Conservation (phyloP, 2,113 vertebrate species). For the Rhinoptilus africanus region DNA sequence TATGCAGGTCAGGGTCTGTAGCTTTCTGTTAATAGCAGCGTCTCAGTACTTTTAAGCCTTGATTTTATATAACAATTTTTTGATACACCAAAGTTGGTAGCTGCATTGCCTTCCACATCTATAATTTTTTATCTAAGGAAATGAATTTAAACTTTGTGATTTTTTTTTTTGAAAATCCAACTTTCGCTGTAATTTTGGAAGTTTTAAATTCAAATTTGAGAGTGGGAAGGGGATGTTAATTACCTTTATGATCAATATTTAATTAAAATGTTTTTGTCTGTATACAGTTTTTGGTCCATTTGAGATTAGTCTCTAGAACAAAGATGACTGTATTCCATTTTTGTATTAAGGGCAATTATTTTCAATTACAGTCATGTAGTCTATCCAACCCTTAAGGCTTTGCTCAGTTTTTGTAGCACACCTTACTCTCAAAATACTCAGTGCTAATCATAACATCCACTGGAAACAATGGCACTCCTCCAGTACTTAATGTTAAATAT, state of each 20-base stretch:
- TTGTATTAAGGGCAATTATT: not conserved
- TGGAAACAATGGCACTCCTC: not conserved
- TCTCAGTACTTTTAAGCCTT: not conserved
- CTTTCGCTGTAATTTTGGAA: not conserved
- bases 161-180: not conserved
- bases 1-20: not conserved
- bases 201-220: not conserved
- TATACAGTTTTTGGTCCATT: not conserved
- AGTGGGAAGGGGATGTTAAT: not conserved
- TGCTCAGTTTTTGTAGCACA: not conserved
- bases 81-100: not conserved
- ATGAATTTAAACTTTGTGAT: not conserved
- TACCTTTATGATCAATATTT: not conserved
- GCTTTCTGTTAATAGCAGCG: not conserved
- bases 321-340: not conserved
- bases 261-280: not conserved
- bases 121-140: not conserved
- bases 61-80: not conserved
- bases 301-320: not conserved
- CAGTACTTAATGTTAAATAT: not conserved
- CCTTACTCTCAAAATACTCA: not conserved
- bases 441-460: not conserved
- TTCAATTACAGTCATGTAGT: not conserved
- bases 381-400: not conserved
- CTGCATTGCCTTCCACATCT: not conserved